Conservation (phyloP, 1,140 invertebrate genomes). For the Brachionus manjavacas region DNA sequence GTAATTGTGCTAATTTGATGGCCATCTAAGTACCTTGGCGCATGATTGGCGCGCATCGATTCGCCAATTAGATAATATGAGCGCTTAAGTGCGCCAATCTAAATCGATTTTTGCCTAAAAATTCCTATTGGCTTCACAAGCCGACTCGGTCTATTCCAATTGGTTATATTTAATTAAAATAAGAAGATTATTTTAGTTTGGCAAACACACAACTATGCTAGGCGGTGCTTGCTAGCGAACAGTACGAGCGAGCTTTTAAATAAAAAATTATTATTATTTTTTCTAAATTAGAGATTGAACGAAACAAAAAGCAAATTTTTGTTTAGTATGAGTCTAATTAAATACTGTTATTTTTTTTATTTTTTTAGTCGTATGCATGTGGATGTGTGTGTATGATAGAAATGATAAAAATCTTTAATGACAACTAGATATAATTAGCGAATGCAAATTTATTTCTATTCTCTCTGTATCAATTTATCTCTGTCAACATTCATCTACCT, state of each 20-base stretch:
- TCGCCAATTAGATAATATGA: conserved; percentile 4
- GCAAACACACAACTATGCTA: not conserved
- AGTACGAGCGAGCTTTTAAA: conserved; percentile 31
- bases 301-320: conserved; percentile 7
- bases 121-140: not conserved
- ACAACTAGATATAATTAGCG: conserved; percentile 24
- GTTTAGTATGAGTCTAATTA: conserved; percentile 12
- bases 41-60: not conserved
- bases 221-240: not conserved
- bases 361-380: not conserved
- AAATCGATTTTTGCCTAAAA: not conserved
- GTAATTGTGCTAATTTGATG: not conserved
- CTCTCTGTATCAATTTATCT: not conserved
- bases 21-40: not conserved
- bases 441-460: not conserved
- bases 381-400: not conserved
- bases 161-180: conserved; percentile 36
- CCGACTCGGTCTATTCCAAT: not conserved
- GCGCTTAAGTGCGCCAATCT: not conserved
- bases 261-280: conserved; percentile 12
- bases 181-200: conserved; percentile 11
- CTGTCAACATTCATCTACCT: no score
- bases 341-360: not conserved
- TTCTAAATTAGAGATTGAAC: conserved; percentile 21
- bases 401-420: conserved; percentile 35